These are phyloP conservation scores for Ischnus inquisitorius DNA, from an alignment of 2,888 invertebrate genomes.

Conservation along the genomic window DNA sequence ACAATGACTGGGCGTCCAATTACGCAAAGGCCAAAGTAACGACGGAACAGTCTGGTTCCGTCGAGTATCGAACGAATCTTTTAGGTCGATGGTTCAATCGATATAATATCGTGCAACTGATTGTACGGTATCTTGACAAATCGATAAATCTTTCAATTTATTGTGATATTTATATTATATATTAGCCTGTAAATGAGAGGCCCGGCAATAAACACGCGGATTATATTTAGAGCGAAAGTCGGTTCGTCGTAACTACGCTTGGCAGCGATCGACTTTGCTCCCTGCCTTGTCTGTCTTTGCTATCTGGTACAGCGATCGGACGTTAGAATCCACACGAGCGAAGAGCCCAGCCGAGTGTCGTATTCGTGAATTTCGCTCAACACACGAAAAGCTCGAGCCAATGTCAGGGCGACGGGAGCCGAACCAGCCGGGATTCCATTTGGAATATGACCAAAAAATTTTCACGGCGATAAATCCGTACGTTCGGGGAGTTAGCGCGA, in stretches of 20 bases:
- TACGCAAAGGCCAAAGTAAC: neutral
- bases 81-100: neutral
- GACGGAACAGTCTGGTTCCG: neutral
- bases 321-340: neutral
- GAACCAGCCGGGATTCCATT: constrained; percentile 22
- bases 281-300: constrained; percentile 21
- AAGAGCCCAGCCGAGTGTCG: neutral
- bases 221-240: constrained; percentile 49
- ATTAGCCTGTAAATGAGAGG: neutral
- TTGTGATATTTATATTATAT: neutral
- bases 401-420: constrained; percentile 41
- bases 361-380: neutral
- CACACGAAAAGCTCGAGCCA: constrained; percentile 6
- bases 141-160: neutral
- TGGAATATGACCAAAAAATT: constrained; percentile 60
- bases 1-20: no score
- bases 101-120: neutral
- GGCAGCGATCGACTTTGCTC: constrained; percentile 60
- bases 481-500: neutral
- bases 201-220: neutral
- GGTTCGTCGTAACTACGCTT: constrained; percentile 44
- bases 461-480: constrained; percentile 33
- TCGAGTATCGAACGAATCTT: neutral
- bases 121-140: neutral
- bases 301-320: neutral